Evolutionary conservation across 2,888 invertebrate genomes (phyloP), one percentile per base, ranked within the genome.

Genomic region (Drosophila sordidula): DNA sequence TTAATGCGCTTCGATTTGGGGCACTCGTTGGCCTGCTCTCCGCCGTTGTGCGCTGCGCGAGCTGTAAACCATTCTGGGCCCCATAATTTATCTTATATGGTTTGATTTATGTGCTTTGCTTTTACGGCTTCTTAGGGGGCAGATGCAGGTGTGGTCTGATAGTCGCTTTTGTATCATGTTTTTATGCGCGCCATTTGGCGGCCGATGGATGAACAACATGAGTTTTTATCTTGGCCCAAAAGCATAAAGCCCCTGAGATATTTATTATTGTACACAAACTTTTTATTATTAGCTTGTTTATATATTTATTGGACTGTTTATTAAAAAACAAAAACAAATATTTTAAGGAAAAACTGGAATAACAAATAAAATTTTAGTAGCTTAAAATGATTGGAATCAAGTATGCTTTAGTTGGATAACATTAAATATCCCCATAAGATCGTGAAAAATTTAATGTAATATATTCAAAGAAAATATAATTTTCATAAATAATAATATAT

Each of bases 1-100:
- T 81, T 83, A 81, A 86, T 71, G 69, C 61, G 57, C 57, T 62
- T 56, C 67, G 57, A 77, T 74, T 78, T 62, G 70, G 62, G 45
- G 55, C 58, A 62, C 44, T 62, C 26, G 12, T 38, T 38, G 58
- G 44, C 76, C 67, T 42, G 49, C 26, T 16, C 3, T 12, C 22
- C 12, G 18, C 16, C 29, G 9, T 45, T 45, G 26, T 0, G 14
- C 45, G 11, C 12, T 41, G 29, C 14, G 26, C 44, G 6, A n/a
- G 44, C 42, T 65, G 52, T 36, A 61, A 70, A 50, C 9, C 57
- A 41, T 45, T 56, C 44, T 18, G 41, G 11, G 44, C 22, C 22
- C 55, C 67, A 75, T 71, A 38, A 71, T 77, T 56, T 67, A 72
- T 71, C 62, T 56, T 52, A 41, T 62, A 56, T 42, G 36, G 34